Percentiles rank a stretch among this genome's conserved stretches.
phyloP scores from a whole-genome alignment of 2,888 invertebrate species.

The Frankliniella fusca region DNA sequence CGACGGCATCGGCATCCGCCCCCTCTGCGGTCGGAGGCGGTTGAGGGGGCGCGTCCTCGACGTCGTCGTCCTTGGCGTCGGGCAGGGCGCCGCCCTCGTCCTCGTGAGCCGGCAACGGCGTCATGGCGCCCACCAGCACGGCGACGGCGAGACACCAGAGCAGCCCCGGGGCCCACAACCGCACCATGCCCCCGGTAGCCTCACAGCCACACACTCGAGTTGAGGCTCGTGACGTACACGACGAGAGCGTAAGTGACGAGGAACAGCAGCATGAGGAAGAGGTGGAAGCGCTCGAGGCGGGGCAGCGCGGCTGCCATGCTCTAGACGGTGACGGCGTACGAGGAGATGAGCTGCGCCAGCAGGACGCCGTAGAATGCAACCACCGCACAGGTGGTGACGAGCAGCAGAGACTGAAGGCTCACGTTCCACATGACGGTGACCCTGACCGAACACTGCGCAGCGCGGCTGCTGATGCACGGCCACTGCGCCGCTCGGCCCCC shows the following conservation, averaged over 20 bases:
- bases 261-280: constrained; percentile 17
- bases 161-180: not conserved
- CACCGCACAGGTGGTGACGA: constrained; percentile 8
- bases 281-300: constrained; percentile 20
- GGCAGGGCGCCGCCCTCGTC: not conserved
- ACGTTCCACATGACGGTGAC: not conserved
- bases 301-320: not conserved
- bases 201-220: constrained; percentile 18
- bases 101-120: not conserved
- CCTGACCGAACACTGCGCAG: too few relatives aligned
- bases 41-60: not conserved
- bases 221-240: constrained; percentile 9
- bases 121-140: not conserved
- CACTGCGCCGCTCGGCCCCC: not conserved
- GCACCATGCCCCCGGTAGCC: not conserved
- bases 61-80: constrained; percentile 3
- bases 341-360: not conserved
- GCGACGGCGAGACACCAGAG: not conserved
- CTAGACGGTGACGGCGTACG: constrained; percentile 13
- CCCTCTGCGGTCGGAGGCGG: not conserved
- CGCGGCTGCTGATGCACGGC: not conserved
- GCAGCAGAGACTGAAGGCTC: not conserved
- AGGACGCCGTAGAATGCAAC: not conserved
- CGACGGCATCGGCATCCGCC: not conserved
- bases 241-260: constrained; percentile 10